Percentiles rank a stretch among this genome's conserved stretches.
These are phyloP conservation scores for Nymphalis polychloros DNA, from an alignment of 2,888 invertebrate genomes.

Conservation along the genomic window DNA sequence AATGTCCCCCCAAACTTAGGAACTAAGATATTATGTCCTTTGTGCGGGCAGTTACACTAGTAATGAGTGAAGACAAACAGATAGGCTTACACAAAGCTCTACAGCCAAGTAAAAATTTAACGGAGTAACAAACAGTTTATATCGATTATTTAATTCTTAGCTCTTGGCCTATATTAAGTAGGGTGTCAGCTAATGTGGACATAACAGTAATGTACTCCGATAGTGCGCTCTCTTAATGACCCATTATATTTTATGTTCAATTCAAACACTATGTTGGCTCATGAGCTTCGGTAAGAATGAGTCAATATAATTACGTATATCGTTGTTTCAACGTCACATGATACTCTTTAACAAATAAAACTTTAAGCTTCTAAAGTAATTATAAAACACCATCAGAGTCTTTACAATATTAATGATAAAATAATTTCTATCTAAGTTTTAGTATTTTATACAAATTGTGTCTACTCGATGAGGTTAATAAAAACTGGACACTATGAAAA, in stretches of 20 bases:
- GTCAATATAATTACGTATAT: slow-evolving; percentile 13
- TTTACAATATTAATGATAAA: too few relatives aligned
- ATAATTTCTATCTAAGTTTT: too few relatives aligned
- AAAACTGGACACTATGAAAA: too few relatives aligned
- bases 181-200: slow-evolving; percentile 50
- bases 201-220: slow-evolving; percentile 56
- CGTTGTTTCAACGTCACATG: slow-evolving; percentile 6
- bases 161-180: slow-evolving; percentile 26
- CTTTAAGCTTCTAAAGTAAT: not conserved
- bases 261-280: slow-evolving; percentile 34
- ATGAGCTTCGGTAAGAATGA: slow-evolving; percentile 22
- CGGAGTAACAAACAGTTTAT: not conserved
- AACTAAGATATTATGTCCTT: too few relatives aligned
- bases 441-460: too few relatives aligned
- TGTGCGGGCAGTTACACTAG: too few relatives aligned
- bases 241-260: slow-evolving; percentile 53
- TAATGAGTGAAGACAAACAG: too few relatives aligned
- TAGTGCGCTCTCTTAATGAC: slow-evolving; percentile 53
- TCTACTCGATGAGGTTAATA: too few relatives aligned
- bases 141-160: not conserved
- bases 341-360: not conserved
- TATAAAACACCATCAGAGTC: not conserved
- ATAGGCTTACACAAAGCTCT: too few relatives aligned
- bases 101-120: too few relatives aligned
- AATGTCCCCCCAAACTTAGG: too few relatives aligned